These are phyloP conservation scores for Macropis europaea DNA, from an alignment of 2,888 invertebrate genomes.

Conservation along the genomic window DNA sequence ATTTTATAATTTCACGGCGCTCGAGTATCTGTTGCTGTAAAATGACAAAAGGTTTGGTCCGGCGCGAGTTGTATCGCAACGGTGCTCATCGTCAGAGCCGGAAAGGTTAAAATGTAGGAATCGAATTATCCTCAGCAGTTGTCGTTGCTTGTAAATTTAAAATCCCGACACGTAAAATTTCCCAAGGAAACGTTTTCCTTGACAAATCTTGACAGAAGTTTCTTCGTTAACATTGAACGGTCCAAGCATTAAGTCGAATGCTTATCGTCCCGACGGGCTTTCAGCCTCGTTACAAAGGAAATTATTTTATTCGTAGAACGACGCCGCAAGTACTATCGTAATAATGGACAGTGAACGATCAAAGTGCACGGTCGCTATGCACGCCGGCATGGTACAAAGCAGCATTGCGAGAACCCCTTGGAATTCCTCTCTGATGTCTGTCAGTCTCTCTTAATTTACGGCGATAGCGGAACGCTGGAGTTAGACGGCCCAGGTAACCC, in stretches of 20 bases:
- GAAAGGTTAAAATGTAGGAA: no score
- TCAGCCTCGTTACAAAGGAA: slow-evolving; percentile 50
- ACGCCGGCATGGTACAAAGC: slow-evolving; percentile 58
- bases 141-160: no score
- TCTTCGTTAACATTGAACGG: slow-evolving; percentile 14
- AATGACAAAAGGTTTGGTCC: no score
- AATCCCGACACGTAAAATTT: not conserved
- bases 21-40: no score
- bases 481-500: slow-evolving; percentile 55
- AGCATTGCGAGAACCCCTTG: slow-evolving; percentile 56
- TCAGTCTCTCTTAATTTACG: slow-evolving; percentile 67
- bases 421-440: slow-evolving; percentile 65
- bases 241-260: slow-evolving; percentile 10
- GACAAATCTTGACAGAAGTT: slow-evolving; percentile 26
- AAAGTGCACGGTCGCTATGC: slow-evolving; percentile 49
- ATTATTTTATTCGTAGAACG: slow-evolving; percentile 61
- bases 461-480: slow-evolving; percentile 54
- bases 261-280: slow-evolving; percentile 26
- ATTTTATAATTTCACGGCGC: no score
- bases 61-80: no score
- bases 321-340: slow-evolving; percentile 57
- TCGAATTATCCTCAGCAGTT: no score
- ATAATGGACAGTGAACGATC: slow-evolving; percentile 58
- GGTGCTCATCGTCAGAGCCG: no score
- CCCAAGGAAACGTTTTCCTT: slow-evolving; percentile 22